Percentiles rank a stretch among this genome's conserved stretches.
Conservation (phyloP, 2,888 invertebrate species). For the Atethmia centrago region DNA sequence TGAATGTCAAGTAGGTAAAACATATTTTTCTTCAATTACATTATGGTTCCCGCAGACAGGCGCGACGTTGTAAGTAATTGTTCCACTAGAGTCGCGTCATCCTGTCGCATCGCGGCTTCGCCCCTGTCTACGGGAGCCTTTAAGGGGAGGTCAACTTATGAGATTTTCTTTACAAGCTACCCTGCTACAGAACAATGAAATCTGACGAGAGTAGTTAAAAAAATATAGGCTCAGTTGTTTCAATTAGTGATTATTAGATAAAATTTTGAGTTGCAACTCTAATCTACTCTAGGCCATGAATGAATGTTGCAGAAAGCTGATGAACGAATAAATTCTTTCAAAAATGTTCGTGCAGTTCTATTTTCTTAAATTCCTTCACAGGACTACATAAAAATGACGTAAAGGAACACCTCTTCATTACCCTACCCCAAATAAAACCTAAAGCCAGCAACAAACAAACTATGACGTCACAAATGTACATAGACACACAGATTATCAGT, state of each 20-base stretch:
- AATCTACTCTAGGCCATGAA: neutral
- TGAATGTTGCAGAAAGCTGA: neutral
- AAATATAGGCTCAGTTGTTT: too few species aligned
- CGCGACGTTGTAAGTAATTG: too few species aligned
- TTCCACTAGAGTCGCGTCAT: too few species aligned
- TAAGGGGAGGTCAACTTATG: neutral
- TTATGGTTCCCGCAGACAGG: too few species aligned
- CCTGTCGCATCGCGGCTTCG: too few species aligned
- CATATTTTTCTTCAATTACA: neutral
- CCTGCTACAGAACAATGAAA: too few species aligned
- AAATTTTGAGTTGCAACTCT: neutral
- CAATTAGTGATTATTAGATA: neutral
- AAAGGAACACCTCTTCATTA: neutral
- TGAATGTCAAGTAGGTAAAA: neutral
- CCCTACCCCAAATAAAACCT: constrained; percentile 53
- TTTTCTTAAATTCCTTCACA: neutral
- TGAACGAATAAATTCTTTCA: neutral
- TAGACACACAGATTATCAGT: constrained; percentile 84
- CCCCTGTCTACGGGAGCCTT: too few species aligned
- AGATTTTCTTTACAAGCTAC: neutral
- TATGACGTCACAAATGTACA: constrained; percentile 66
- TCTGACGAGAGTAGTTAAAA: too few species aligned
- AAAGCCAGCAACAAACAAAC: constrained; percentile 59
- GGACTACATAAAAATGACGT: neutral
- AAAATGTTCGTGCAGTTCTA: neutral